phyloP scores from a whole-genome alignment of 2,113 vertebrate genomes.

The Rhinoderma darwinii region DNA sequence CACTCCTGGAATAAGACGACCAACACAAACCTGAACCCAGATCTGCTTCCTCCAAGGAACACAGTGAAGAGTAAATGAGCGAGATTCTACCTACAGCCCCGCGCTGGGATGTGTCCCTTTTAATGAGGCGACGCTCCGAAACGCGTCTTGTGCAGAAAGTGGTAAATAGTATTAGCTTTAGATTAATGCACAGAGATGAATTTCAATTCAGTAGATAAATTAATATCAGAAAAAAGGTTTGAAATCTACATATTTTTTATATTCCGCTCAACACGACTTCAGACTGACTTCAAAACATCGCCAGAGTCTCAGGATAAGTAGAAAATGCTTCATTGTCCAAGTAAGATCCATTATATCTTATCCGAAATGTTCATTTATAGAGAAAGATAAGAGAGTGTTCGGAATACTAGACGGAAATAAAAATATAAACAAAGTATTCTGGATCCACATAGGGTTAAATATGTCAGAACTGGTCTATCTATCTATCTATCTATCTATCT shows the following conservation, averaged over 20 bases:
- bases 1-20: slow-evolving; percentile 10
- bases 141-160: slow-evolving; percentile 35
- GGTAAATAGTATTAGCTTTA: slow-evolving; percentile 48
- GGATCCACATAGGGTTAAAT: background rate
- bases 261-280: background rate
- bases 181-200: slow-evolving; percentile 51
- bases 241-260: slow-evolving; percentile 40
- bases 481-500: too few species aligned
- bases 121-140: slow-evolving; percentile 32
- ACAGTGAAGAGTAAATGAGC: background rate
- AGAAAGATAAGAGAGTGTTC: background rate
- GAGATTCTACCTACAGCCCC: background rate
- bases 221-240: slow-evolving; percentile 10
- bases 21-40: slow-evolving; percentile 16
- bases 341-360: background rate
- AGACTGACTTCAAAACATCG: slow-evolving; percentile 12
- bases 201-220: slow-evolving; percentile 45
- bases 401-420: background rate
- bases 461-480: too few species aligned
- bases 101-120: slow-evolving; percentile 10
- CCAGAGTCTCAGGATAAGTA: background rate
- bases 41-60: slow-evolving; percentile 13
- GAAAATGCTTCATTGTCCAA: background rate
- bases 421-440: background rate
- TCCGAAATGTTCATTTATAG: background rate